These are phyloP conservation scores for Hesperia comma DNA, from an alignment of 2,888 invertebrate species.

Conservation along the genomic window DNA sequence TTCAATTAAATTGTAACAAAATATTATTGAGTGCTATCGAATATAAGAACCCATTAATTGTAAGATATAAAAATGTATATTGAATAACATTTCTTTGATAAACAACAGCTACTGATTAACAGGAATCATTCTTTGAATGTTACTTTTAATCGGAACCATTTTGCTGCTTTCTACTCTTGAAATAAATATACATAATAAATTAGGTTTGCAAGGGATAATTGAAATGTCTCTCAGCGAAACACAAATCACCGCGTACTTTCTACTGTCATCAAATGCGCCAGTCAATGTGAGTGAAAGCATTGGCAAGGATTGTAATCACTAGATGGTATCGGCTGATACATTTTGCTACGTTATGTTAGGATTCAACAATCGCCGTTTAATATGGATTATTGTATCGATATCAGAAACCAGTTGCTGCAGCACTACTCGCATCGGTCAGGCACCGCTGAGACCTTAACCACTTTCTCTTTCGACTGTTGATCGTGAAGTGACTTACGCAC, in stretches of 20 bases:
- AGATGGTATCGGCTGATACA: conserved; percentile 34
- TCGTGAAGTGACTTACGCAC: conserved; percentile 54
- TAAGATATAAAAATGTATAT: no score
- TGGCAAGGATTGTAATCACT: conserved; percentile 34
- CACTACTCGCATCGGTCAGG: conserved; percentile 56
- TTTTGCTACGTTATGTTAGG: conserved; percentile 24
- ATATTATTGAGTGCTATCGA: no score
- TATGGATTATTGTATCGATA: conserved; percentile 48
- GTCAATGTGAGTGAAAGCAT: conserved; percentile 36
- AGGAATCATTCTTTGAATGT: no score
- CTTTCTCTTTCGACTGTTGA: conserved; percentile 78
- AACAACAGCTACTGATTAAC: no score
- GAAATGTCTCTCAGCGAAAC: conserved; percentile 22
- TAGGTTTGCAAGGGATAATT: conserved; percentile 25
- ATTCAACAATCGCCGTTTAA: conserved; percentile 30
- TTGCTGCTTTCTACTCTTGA: no score
- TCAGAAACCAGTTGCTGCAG: conserved; percentile 47
- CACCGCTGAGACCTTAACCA: conserved; percentile 66
- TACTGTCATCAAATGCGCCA: conserved; percentile 33
- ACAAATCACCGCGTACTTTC: conserved; percentile 34
- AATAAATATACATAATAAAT: background rate
- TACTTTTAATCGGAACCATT: no score
- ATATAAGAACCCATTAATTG: no score
- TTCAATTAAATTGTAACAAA: no score
- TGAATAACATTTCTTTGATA: no score